These are phyloP conservation scores for Desmophyllum pertusum DNA, from an alignment of 92 coral and sea anemone genomes.

Conservation along the genomic window DNA sequence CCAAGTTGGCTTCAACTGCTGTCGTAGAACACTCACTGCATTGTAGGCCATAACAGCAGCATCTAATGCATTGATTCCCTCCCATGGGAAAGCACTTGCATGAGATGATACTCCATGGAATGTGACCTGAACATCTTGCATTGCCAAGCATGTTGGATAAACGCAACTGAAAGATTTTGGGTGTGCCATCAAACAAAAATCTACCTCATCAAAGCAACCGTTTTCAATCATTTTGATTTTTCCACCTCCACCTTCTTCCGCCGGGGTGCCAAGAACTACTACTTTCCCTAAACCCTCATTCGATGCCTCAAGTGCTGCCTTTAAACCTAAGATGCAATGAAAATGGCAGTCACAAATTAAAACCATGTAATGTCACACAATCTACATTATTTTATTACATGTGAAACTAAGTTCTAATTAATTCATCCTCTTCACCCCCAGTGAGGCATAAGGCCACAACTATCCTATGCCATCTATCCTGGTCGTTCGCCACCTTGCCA, in stretches of 20 bases:
- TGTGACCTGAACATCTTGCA: slow-evolving; percentile 59
- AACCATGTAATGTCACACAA: not conserved
- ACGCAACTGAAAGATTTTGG: slow-evolving; percentile 85
- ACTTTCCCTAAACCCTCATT: slow-evolving; percentile 76
- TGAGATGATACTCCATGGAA: slow-evolving; percentile 83
- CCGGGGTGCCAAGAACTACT: slow-evolving; percentile 95
- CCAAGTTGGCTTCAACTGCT: slow-evolving; percentile 95
- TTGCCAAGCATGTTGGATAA: slow-evolving; percentile 75
- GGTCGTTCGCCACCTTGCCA: too few relatives aligned
- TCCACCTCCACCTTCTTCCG: slow-evolving; percentile 94
- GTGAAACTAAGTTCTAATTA: too few relatives aligned
- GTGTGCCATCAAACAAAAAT: slow-evolving; percentile 93
- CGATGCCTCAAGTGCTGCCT: slow-evolving; percentile 86
- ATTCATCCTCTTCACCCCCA: too few relatives aligned
- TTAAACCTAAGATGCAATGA: slow-evolving; percentile 63
- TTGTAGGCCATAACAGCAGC: slow-evolving; percentile 94
- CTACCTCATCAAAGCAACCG: slow-evolving; percentile 90
- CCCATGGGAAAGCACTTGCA: slow-evolving; percentile 98
- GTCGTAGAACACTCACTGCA: slow-evolving; percentile 84
- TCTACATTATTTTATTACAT: too few relatives aligned
- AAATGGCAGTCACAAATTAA: too few relatives aligned
- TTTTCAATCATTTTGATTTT: slow-evolving; percentile 84
- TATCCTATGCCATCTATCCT: too few relatives aligned
- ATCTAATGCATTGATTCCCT: slow-evolving; percentile 91
- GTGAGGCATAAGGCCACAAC: too few relatives aligned